These are phyloP conservation scores for Sinella curviseta DNA, from an alignment of 1,140 invertebrate species.

Conservation along the genomic window DNA sequence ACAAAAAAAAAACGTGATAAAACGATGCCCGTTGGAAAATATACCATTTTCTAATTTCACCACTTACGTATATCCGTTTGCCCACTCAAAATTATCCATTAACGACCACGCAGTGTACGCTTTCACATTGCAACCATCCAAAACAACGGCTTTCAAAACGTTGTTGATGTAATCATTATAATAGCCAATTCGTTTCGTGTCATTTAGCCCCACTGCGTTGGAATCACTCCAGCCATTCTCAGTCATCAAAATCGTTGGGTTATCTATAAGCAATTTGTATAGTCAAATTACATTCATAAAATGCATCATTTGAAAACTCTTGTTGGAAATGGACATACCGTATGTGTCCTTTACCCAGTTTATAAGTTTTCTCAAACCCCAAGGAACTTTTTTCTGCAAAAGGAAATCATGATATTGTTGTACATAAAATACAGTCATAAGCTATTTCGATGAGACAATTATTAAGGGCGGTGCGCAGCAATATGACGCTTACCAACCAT, in stretches of 20 bases:
- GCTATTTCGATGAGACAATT: background rate
- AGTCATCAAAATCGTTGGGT: constrained; percentile 65
- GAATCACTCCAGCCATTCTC: constrained; percentile 68
- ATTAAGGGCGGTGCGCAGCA: background rate
- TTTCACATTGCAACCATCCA: constrained; percentile 65
- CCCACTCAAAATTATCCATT: constrained; percentile 81
- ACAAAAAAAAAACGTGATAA: background rate
- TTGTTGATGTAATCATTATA: constrained; percentile 64
- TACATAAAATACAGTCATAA: constrained; percentile 1
- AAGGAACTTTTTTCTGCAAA: constrained; percentile 59
- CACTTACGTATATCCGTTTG: constrained; percentile 44
- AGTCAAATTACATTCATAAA: background rate
- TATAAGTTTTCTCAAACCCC: constrained; percentile 67
- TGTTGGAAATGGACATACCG: no score
- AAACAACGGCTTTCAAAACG: constrained; percentile 65
- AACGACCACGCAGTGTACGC: constrained; percentile 74
- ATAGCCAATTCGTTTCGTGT: constrained; percentile 60
- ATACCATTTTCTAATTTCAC: no score
- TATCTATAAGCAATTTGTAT: constrained; percentile 53
- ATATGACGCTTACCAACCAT: constrained; percentile 54
- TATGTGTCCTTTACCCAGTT: constrained; percentile 66
- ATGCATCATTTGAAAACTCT: background rate
- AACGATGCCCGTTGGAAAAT: background rate
- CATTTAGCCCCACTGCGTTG: constrained; percentile 56
- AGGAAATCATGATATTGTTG: constrained; percentile 51